Base-by-base conservation (phyloP, 2,888 invertebrate genomes). In the Baccha elongata region DNA sequence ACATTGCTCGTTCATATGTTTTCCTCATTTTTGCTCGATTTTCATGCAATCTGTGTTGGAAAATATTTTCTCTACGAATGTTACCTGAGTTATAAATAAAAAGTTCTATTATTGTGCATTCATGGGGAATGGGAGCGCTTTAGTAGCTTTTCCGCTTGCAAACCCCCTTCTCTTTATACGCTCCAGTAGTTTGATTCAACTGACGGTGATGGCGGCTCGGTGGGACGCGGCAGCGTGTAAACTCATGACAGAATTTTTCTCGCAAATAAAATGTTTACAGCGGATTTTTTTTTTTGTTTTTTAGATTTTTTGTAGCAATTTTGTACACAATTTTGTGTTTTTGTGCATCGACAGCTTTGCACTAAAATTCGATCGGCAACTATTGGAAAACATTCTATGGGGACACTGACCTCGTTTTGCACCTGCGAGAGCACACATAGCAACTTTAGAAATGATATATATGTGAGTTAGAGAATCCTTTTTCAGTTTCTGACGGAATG, bases 61-160 rank as follows among this genome's bases (percentile, higher is more conserved):
- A 72, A 68, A 76, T 62, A 76, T 72, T 76, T 76, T 71, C 62
- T 48, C 62, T 32, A 37, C 53, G 17, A 81, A 55, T 68, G 62
- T 64, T 73, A 78, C 83, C 83, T 83, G 83, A 68, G 76, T 78
- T 78, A 78, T 83, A 83, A 83, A 83, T 73, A 83, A 83, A 83
- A 83, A 83, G 68, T 83, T 83, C 62, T 78, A 83, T 78, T 83
- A 83, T 72, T 83, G 83, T 64, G 78, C 83, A 73, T 62, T 83
- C 78, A 83, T 78, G 83, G 64, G 29, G 73, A 78, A 78, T 78
- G 32, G 64, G 73, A 78, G 67, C 78, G 83, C 83, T 83, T 68
- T 83, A 78, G 83, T 78, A 73, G 78, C 72, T 83, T 73, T 78
- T 68, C 72, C 72, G 64, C 78, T 64, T 64, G 46, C 42, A 32